Evolutionary conservation across 2,797 vertebrate species (phyloP).

Genomic region (Anabas testudineus): DNA sequence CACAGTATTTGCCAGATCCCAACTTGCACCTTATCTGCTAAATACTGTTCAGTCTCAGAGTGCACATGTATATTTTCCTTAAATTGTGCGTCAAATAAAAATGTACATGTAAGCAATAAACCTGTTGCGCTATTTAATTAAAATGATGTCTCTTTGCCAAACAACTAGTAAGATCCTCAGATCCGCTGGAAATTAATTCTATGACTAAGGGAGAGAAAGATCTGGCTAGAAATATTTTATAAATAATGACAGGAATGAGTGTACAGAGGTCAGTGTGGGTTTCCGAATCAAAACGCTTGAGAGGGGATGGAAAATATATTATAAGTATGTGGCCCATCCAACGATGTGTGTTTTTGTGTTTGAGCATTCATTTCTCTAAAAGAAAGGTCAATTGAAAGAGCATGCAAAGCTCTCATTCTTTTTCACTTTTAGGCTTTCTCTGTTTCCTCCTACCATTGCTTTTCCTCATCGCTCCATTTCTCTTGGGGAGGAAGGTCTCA

Average conservation of each 20-base stretch:
- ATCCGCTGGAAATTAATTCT: slow-evolving; percentile 73
- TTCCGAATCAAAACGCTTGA: slow-evolving; percentile 60
- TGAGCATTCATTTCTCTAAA: slow-evolving; percentile 34
- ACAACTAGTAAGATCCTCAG: slow-evolving; percentile 68
- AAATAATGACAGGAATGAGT: slow-evolving; percentile 79
- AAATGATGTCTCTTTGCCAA: slow-evolving; percentile 65
- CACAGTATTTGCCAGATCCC: slow-evolving; percentile 30
- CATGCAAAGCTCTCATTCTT: slow-evolving; percentile 59
- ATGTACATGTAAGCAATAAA: slow-evolving; percentile 59
- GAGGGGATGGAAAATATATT: slow-evolving; percentile 49
- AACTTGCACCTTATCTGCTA: slow-evolving; percentile 16
- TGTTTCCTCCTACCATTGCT: slow-evolving; percentile 52
- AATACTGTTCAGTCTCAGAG: slow-evolving; percentile 39
- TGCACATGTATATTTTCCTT: slow-evolving; percentile 12
- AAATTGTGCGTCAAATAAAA: slow-evolving; percentile 44
- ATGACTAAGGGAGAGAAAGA: slow-evolving; percentile 54
- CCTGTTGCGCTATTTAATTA: slow-evolving; percentile 47
- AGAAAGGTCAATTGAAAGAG: slow-evolving; percentile 69
- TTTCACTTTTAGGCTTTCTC: slow-evolving; percentile 56
- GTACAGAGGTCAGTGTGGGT: slow-evolving; percentile 62
- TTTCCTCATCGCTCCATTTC: slow-evolving; percentile 72
- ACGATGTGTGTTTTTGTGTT: slow-evolving; percentile 31
- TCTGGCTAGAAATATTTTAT: slow-evolving; percentile 75
- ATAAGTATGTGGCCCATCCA: slow-evolving; percentile 13
- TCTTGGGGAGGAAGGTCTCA: slow-evolving; percentile 88